These are phyloP conservation scores for Mesoligia furuncula DNA, from an alignment of 2,888 invertebrate species.

Conservation along the genomic window DNA sequence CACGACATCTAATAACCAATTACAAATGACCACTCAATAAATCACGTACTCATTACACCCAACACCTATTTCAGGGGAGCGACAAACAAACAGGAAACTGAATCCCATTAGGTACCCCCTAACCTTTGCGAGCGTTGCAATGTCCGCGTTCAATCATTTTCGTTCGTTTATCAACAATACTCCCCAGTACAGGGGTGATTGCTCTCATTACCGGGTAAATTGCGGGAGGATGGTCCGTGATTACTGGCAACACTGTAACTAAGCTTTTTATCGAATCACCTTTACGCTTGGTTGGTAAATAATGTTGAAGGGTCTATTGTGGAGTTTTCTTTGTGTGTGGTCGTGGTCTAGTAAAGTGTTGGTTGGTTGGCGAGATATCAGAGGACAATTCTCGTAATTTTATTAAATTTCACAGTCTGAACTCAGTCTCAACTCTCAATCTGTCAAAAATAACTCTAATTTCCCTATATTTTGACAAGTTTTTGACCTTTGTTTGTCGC, in stretches of 20 bases:
- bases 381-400: no score
- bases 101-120: conserved; percentile 23
- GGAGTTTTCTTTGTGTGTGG: conserved; percentile 31
- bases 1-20: conserved; percentile 6
- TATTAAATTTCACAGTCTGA: no score
- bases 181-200: conserved; percentile 57
- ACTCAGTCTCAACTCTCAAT: no score
- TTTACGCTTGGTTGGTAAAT: conserved; percentile 36
- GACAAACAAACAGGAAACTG: conserved; percentile 52
- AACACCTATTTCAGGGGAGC: conserved; percentile 23
- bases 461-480: no score
- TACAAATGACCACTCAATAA: conserved; percentile 34
- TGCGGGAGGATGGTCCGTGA: conserved; percentile 58
- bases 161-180: conserved; percentile 59
- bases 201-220: conserved; percentile 67
- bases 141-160: conserved; percentile 64
- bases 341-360: conserved; percentile 24
- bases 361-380: not conserved
- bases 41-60: conserved; percentile 30
- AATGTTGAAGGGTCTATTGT: conserved; percentile 25
- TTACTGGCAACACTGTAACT: conserved; percentile 67
- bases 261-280: conserved; percentile 66
- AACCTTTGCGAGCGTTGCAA: conserved; percentile 30
- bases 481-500: no score
- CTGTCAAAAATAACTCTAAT: no score